A percentile compares a stretch with the other conserved stretches of the same genome.
Evolutionary conservation across 2,113 vertebrate genomes (phyloP).

Genomic region (Pseudorasbora parva): DNA sequence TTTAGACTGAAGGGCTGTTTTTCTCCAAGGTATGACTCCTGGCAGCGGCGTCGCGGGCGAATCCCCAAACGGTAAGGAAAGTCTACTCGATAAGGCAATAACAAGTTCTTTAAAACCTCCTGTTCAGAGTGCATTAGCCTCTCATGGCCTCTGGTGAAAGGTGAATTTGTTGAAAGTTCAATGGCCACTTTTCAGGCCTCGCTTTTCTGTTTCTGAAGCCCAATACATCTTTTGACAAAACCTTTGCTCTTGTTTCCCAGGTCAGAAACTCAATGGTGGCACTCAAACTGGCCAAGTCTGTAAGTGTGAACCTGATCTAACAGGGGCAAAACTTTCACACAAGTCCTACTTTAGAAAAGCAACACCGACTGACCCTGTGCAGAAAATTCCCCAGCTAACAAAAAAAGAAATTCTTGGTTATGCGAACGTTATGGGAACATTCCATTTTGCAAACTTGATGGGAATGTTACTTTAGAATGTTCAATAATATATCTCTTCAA

Average conservation of each 20-base stretch:
- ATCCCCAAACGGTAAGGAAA: conserved; percentile 60
- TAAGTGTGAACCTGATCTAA: conserved; percentile 45
- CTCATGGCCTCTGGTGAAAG: conserved; percentile 50
- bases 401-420: too few species aligned
- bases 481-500: too few species aligned
- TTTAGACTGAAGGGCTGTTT: conserved; percentile 51
- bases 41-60: conserved; percentile 51
- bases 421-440: too few species aligned
- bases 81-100: conserved; percentile 48
- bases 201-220: conserved; percentile 12
- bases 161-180: conserved; percentile 43
- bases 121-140: conserved; percentile 46
- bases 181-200: conserved; percentile 38
- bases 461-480: too few species aligned
- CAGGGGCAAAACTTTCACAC: conserved; percentile 26
- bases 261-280: conserved; percentile 59
- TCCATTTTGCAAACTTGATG: too few species aligned
- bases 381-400: not conserved
- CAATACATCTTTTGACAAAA: conserved; percentile 48
- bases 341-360: conserved; percentile 6
- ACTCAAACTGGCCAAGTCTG: conserved; percentile 48
- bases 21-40: conserved; percentile 58
- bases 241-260: conserved; percentile 48
- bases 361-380: not conserved
- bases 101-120: conserved; percentile 13